phyloP scores from a whole-genome alignment of 1,140 invertebrate genomes.

The Pseudoatta argentina region DNA sequence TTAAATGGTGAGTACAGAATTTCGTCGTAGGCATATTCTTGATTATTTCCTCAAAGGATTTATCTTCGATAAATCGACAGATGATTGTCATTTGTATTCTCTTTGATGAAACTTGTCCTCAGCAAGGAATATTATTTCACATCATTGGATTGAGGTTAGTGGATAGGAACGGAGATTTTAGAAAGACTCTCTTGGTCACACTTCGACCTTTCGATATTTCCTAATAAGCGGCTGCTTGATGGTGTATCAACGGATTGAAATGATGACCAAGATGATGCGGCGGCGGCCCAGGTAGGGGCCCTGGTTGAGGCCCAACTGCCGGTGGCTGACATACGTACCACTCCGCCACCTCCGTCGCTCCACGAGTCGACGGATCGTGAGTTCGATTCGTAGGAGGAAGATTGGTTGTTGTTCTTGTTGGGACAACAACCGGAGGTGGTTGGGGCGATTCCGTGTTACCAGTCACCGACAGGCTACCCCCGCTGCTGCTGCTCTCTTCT shows the following conservation, averaged over 20 bases:
- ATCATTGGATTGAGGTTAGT: not conserved
- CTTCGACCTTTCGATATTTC: not conserved
- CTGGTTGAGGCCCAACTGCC: slow-evolving; percentile 82
- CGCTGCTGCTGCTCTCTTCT: slow-evolving; percentile 85
- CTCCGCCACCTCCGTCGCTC: slow-evolving; percentile 86
- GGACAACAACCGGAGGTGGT: slow-evolving; percentile 80
- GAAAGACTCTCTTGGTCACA: slow-evolving; percentile 15
- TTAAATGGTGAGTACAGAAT: not conserved
- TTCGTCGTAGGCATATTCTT: not conserved
- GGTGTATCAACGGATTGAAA: slow-evolving; percentile 86
- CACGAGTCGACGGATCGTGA: slow-evolving; percentile 69
- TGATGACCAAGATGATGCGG: slow-evolving; percentile 86
- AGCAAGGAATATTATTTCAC: slow-evolving; percentile 3
- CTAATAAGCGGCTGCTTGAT: slow-evolving; percentile 85
- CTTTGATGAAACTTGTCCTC: slow-evolving; percentile 2
- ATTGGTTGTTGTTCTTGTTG: slow-evolving; percentile 66
- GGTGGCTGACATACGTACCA: slow-evolving; percentile 89
- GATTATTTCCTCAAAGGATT: not conserved
- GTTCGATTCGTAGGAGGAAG: slow-evolving; percentile 64
- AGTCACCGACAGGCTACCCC: slow-evolving; percentile 84
- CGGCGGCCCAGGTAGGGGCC: slow-evolving; percentile 86
- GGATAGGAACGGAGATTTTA: slow-evolving; percentile 1
- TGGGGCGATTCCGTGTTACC: slow-evolving; percentile 84
- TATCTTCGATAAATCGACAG: not conserved
- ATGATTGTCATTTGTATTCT: slow-evolving; percentile 28